Evolutionary conservation across 2,797 vertebrate species (phyloP), one percentile per base, ranked within the genome.

Genomic region (Helicolenus hilgendorfi): DNA sequence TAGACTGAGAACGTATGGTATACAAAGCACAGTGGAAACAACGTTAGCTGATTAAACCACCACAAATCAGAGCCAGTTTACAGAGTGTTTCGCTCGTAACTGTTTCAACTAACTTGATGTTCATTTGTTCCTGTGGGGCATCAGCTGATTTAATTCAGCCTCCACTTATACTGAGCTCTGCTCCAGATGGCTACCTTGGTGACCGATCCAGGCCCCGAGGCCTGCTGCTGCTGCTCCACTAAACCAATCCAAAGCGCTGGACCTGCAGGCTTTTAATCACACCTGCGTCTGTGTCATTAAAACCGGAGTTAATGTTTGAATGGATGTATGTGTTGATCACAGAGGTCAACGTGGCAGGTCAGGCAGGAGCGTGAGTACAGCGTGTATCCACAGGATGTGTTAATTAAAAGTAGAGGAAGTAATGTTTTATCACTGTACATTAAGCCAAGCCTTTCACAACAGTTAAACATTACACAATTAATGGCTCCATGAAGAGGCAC

Each of bases 221-320:
- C 29, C 62, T 14, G 45, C 63, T 20, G 53, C 79, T 65, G 29
- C 24, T 35, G 41, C 35, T 10, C 26, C 26, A 15, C 68, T 68
- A 45, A 67, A 79, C 49, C 73, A 59, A 45, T 31, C 65, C 77
- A 79, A 63, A 62, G 75, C 71, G 64, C 35, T 18, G 72, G 79
- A 73, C 72, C 62, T 36, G 64, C 55, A 63, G 72, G 45, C 31
- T n/a, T 70, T 81, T 77, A 80, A 87, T 84, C 72, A 55, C 49
- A 49, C 11, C 26, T 72, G 63, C 9, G 5, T 31, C 56, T 38
- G 58, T 65, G 36, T 77, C 72, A 83, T 85, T 73, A 86, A 88
- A 89, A 45, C 49, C 35, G 58, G 41, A 78, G 93, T 95, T 96
- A 93, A 94, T 95, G 91, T 94, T 94, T 94, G 79, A 93, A 78